Percentiles rank a stretch among this genome's conserved stretches.
These are phyloP conservation scores for Maniola hyperantus DNA, from an alignment of 2,888 invertebrate species.

Conservation along the genomic window DNA sequence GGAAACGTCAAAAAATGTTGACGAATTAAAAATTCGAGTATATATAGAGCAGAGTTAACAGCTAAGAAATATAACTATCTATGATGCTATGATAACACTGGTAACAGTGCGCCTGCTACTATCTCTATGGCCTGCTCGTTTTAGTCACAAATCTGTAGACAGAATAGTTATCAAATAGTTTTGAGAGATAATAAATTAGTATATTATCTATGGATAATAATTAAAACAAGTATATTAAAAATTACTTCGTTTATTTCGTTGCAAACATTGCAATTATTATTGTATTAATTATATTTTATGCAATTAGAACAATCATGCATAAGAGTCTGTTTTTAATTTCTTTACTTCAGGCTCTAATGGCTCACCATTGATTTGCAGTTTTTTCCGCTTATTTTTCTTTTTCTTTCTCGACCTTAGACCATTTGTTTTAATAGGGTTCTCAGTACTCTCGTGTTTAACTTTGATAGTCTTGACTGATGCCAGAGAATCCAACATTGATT, in stretches of 20 bases:
- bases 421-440: constrained; percentile 43
- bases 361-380: constrained; percentile 56
- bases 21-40: no score
- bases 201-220: no score
- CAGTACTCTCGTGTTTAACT: constrained; percentile 47
- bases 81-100: no score
- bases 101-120: no score
- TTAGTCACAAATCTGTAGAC: no score
- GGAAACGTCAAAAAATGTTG: no score
- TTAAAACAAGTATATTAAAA: background rate
- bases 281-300: background rate
- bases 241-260: background rate
- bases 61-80: no score
- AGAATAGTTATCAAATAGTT: no score
- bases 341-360: constrained; percentile 52
- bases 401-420: constrained; percentile 48
- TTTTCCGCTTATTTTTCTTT: constrained; percentile 66
- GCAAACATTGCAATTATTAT: background rate
- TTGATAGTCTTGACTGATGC: constrained; percentile 57
- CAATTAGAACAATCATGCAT: constrained; percentile 47
- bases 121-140: no score
- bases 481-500: constrained; percentile 43
- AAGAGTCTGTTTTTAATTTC: constrained; percentile 51
- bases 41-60: no score
- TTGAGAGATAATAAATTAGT: background rate